These are phyloP conservation scores for Brachypteracias leptosomus DNA, from an alignment of 2,113 vertebrate species.

Conservation along the genomic window DNA sequence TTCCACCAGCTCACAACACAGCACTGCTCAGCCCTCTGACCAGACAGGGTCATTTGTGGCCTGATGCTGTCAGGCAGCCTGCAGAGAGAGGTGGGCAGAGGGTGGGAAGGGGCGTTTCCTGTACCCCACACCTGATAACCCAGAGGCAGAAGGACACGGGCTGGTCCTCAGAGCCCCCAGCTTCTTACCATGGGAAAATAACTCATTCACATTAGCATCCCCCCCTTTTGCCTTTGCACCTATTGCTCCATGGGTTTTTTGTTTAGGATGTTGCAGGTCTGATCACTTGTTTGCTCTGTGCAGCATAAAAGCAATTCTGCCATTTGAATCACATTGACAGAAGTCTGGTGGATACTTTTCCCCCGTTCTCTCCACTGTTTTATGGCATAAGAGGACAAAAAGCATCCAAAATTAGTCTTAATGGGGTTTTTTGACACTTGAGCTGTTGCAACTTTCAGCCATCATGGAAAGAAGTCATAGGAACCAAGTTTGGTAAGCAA, in stretches of 20 bases:
- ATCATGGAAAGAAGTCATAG: not conserved
- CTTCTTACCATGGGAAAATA: not conserved
- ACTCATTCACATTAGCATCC: not conserved
- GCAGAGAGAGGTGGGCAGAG: rapidly evolving
- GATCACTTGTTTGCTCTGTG: not conserved
- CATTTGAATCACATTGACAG: not conserved
- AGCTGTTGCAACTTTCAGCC: not conserved
- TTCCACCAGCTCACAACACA: not conserved
- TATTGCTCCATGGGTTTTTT: not conserved
- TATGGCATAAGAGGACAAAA: not conserved
- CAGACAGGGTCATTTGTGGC: not conserved
- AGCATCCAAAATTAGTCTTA: not conserved
- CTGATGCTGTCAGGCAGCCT: not conserved
- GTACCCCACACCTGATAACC: not conserved
- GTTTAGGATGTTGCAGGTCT: not conserved
- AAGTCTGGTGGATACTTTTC: not conserved
- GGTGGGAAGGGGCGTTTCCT: not conserved
- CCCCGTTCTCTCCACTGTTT: not conserved
- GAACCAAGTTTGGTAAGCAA: not conserved
- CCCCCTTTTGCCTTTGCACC: not conserved
- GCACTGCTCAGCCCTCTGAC: not conserved
- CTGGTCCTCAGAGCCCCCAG: not conserved
- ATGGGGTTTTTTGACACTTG: not conserved
- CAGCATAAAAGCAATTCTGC: not conserved
- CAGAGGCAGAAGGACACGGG: not conserved